phyloP scores from a whole-genome alignment of 92 coral and sea anemone genomes.

The Paramuricea clavata region DNA sequence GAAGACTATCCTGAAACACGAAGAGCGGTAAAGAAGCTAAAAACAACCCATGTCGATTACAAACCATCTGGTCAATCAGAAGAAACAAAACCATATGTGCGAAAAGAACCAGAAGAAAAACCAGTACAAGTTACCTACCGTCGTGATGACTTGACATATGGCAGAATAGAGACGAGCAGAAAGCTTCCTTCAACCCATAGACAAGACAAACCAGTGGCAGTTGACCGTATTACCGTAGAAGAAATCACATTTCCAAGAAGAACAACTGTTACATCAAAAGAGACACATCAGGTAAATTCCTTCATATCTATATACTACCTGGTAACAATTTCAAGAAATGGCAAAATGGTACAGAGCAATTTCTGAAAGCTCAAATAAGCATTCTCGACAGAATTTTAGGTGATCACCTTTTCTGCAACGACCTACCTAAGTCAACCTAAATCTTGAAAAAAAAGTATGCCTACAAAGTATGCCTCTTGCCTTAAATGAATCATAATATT shows the following conservation, averaged over 20 bases:
- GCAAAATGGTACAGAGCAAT: too few relatives aligned
- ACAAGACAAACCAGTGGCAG: not conserved
- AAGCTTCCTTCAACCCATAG: constrained; percentile 16
- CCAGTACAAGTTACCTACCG: constrained; percentile 4
- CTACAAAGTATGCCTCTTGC: too few relatives aligned
- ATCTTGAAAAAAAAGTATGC: too few relatives aligned
- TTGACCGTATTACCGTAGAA: constrained; percentile 29
- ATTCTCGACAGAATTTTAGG: too few relatives aligned
- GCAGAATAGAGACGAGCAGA: constrained; percentile 31
- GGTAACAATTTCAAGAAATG: too few relatives aligned
- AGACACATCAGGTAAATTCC: constrained; percentile 5
- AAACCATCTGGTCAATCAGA: constrained; percentile 12
- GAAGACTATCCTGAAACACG: constrained; percentile 37
- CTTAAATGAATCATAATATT: too few relatives aligned
- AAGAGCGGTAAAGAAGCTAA: constrained; percentile 22
- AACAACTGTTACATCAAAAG: not conserved
- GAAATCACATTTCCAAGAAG: constrained; percentile 41
- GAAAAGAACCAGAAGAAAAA: not conserved
- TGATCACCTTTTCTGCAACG: too few relatives aligned
- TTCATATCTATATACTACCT: not conserved
- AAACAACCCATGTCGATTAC: constrained; percentile 37
- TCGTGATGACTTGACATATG: constrained; percentile 18
- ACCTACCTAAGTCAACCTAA: too few relatives aligned
- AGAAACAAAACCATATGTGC: not conserved
- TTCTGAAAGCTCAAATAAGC: too few relatives aligned